Evolutionary conservation across 2,797 vertebrate genomes (phyloP).

Genomic region (Crocodylus rhombifer): DNA sequence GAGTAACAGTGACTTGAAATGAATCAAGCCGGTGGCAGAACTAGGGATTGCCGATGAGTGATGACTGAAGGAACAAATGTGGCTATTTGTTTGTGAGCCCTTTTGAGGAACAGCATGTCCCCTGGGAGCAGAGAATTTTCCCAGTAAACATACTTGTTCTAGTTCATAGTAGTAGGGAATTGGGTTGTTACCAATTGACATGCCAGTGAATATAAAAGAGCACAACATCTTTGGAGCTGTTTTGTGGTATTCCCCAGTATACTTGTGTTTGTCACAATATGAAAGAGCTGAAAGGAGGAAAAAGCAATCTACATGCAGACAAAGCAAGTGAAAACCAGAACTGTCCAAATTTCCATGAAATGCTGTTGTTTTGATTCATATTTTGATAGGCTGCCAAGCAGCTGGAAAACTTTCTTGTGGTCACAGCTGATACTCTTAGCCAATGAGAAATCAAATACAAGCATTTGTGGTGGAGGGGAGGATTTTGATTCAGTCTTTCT

Average conservation of each 20-base stretch:
- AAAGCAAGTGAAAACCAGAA: conserved; percentile 62
- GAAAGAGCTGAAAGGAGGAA: conserved; percentile 76
- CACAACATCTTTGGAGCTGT: conserved; percentile 68
- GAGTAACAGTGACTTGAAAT: neutral
- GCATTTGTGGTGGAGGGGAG: conserved; percentile 56
- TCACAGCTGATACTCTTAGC: conserved; percentile 52
- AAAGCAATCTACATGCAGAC: conserved; percentile 65
- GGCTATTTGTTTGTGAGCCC: neutral
- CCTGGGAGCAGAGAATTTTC: conserved; percentile 1
- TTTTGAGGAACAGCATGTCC: conserved; percentile 58
- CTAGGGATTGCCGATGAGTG: neutral
- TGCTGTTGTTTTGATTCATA: conserved; percentile 65
- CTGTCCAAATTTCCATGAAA: conserved; percentile 70
- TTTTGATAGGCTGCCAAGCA: conserved; percentile 70
- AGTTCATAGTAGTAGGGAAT: conserved; percentile 25
- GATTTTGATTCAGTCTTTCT: conserved; percentile 7
- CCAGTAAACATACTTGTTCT: neutral
- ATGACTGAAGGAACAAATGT: conserved; percentile 37
- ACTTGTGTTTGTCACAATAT: conserved; percentile 57
- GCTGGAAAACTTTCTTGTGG: conserved; percentile 64
- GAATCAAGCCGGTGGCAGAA: conserved; percentile 14
- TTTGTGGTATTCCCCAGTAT: conserved; percentile 67
- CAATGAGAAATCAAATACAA: conserved; percentile 37
- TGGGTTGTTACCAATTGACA: conserved; percentile 67
- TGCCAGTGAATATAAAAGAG: conserved; percentile 61